These are phyloP conservation scores for Forbesichthys agassizii DNA, from an alignment of 2,113 vertebrate species.

Conservation along the genomic window DNA sequence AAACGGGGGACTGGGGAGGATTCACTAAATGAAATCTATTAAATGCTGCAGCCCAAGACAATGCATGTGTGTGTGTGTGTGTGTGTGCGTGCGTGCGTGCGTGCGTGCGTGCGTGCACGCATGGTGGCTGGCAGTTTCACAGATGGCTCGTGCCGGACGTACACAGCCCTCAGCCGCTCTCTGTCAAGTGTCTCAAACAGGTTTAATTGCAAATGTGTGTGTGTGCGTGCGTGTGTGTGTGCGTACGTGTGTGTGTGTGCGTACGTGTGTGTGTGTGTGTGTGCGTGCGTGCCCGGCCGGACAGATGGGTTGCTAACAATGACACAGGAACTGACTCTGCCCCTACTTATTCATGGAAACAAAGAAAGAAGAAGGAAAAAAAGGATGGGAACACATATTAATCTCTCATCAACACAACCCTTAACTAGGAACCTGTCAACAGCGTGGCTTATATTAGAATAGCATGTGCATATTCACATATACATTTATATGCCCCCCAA, in stretches of 20 bases:
- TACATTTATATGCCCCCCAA: background rate
- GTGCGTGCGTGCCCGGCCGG: slow-evolving; percentile 24
- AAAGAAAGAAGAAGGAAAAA: slow-evolving; percentile 22
- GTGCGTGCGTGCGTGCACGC: too few relatives aligned
- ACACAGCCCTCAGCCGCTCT: slow-evolving; percentile 50
- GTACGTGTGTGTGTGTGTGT: background rate
- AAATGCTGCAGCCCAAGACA: slow-evolving; percentile 3
- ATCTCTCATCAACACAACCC: background rate
- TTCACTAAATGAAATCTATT: slow-evolving; percentile 21
- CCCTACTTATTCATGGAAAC: slow-evolving; percentile 43
- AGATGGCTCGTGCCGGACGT: slow-evolving; percentile 71
- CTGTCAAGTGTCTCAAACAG: slow-evolving; percentile 69
- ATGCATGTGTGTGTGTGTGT: background rate
- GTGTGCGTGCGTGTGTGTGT: slow-evolving; percentile 17
- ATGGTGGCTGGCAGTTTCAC: slow-evolving; percentile 35
- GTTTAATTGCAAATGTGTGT: slow-evolving; percentile 59
- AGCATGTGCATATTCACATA: slow-evolving; percentile 4
- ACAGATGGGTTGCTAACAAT: slow-evolving; percentile 74
- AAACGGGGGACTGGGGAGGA: slow-evolving; percentile 7
- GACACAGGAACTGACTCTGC: slow-evolving; percentile 69
- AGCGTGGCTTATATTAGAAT: slow-evolving; percentile 9
- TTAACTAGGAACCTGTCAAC: background rate
- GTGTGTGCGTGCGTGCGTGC: background rate
- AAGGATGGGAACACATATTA: slow-evolving; percentile 32
- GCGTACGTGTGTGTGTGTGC: slow-evolving; percentile 17